Evolutionary conservation across 2,113 vertebrate species (phyloP).

Genomic region (Anhinga anhinga): DNA sequence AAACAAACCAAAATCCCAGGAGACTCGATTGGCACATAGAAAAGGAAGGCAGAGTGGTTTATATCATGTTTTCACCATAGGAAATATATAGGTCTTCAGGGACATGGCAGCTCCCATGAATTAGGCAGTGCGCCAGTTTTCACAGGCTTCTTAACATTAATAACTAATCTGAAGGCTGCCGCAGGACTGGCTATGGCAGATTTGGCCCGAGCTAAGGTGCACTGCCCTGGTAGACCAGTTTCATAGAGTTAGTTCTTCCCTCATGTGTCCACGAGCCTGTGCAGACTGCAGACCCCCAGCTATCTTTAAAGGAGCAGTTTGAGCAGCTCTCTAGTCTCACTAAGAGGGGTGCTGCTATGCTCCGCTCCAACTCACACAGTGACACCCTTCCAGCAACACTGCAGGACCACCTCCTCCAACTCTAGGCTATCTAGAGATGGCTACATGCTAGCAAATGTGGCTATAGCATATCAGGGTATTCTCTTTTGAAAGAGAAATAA

Average conservation of each 20-base stretch:
- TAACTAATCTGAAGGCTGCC: background rate
- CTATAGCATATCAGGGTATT: background rate
- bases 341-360: background rate
- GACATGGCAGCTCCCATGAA: background rate
- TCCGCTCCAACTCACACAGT: background rate
- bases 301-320: background rate
- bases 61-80: background rate
- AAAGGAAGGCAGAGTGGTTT: background rate
- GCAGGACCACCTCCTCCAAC: background rate
- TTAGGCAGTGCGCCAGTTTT: background rate
- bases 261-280: background rate
- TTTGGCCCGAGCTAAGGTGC: background rate
- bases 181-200: background rate
- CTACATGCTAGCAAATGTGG: background rate
- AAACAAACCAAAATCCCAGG: background rate
- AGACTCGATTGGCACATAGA: fast-evolving
- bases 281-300: background rate
- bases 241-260: background rate
- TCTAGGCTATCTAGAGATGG: background rate
- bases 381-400: background rate
- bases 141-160: fast-evolving
- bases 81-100: fast-evolving
- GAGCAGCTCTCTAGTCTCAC: background rate
- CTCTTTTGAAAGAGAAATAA: background rate
- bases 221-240: background rate